Percentiles rank a stretch among this genome's conserved stretches.
Evolutionary conservation across 1,140 invertebrate genomes (phyloP).

Genomic region (Microplitis demolitor): DNA sequence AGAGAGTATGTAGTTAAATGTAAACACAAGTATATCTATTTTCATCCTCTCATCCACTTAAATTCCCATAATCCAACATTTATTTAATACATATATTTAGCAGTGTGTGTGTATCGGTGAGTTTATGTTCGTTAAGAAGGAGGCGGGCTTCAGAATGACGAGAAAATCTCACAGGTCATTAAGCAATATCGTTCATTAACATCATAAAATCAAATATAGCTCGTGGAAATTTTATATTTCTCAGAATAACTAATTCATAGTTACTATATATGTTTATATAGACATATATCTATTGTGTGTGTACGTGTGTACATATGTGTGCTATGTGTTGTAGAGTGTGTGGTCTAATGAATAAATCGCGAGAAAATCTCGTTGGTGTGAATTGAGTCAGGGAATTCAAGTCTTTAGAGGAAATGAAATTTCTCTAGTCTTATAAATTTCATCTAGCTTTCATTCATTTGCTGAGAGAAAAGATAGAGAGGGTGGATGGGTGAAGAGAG

Average conservation of each 20-base stretch:
- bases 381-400: background rate
- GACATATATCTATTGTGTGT: too few relatives aligned
- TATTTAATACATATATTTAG: too few relatives aligned
- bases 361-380: background rate
- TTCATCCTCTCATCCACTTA: background rate
- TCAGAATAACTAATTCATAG: background rate
- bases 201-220: background rate
- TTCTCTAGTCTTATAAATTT: constrained; percentile 4
- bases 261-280: too few relatives aligned
- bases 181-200: background rate
- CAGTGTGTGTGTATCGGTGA: too few relatives aligned
- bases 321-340: too few relatives aligned
- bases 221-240: too few relatives aligned
- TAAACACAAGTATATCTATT: too few relatives aligned
- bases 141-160: background rate
- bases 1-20: too few relatives aligned
- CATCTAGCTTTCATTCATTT: background rate
- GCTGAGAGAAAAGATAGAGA: background rate
- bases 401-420: background rate
- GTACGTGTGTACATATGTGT: too few relatives aligned
- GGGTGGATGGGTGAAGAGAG: too few relatives aligned
- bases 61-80: background rate
- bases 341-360: background rate
- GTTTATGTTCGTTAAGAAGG: background rate
- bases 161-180: constrained; percentile 4